Percentiles rank a stretch among this genome's conserved stretches.
phyloP scores from a whole-genome alignment of 2,113 vertebrate species.

The Indicator indicator region DNA sequence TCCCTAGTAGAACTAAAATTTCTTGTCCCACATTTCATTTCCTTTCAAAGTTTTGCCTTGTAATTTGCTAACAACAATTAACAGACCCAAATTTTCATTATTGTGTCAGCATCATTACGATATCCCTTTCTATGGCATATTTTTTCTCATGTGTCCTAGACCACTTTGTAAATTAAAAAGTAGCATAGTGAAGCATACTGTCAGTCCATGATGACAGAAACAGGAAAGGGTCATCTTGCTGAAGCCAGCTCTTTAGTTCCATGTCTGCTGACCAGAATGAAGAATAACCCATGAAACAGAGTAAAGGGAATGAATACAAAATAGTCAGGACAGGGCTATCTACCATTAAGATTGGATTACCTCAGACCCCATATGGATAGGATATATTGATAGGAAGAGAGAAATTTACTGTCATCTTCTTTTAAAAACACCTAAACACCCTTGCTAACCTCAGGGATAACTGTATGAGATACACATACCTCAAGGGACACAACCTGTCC shows the following conservation, averaged over 20 bases:
- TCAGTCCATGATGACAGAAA: background rate
- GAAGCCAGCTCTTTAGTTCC: background rate
- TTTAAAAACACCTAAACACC: background rate
- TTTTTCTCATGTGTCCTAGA: background rate
- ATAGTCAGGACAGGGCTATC: background rate
- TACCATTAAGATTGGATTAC: background rate
- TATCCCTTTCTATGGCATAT: background rate
- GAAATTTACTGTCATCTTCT: background rate
- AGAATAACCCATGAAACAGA: background rate
- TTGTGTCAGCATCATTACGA: background rate
- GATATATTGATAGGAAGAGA: background rate
- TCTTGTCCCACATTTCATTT: conserved; percentile 59
- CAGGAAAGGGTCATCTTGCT: background rate
- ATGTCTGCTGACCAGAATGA: background rate
- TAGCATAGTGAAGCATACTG: background rate
- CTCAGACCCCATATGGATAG: background rate
- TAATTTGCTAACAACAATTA: conserved; percentile 63
- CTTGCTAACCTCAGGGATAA: background rate
- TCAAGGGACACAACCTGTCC: background rate
- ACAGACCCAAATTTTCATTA: conserved; percentile 19
- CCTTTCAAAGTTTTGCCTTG: conserved; percentile 58
- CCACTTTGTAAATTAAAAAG: background rate
- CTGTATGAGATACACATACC: background rate
- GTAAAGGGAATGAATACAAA: background rate
- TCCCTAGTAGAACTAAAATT: conserved; percentile 67